A percentile compares a stretch with the other conserved stretches of the same genome.
phyloP scores from a whole-genome alignment of 2,113 vertebrate genomes.

The Columbina picui region DNA sequence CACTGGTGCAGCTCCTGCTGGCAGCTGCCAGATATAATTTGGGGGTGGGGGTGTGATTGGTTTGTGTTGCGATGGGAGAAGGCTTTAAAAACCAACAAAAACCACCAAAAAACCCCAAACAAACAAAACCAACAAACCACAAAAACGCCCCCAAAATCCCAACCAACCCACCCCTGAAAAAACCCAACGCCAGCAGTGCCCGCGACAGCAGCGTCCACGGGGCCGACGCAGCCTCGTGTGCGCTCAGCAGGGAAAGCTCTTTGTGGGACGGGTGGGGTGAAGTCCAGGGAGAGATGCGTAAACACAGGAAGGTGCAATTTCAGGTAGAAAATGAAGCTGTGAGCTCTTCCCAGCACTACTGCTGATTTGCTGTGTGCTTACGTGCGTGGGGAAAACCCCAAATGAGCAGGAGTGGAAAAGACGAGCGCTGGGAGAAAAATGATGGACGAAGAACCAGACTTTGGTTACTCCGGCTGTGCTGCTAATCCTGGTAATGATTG shows the following conservation, averaged over 20 bases:
- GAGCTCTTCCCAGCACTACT: neutral
- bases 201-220: neutral
- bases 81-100: neutral
- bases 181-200: neutral
- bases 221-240: neutral
- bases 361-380: neutral
- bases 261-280: neutral
- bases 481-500: neutral
- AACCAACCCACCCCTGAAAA: neutral
- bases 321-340: neutral
- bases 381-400: too few species aligned
- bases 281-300: neutral
- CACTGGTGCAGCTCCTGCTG: neutral
- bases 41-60: neutral
- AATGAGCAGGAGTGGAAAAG: neutral
- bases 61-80: constrained; percentile 7
- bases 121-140: too few species aligned
- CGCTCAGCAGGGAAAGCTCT: neutral
- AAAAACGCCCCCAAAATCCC: too few species aligned
- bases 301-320: neutral
- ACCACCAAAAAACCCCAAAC: neutral
- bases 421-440: neutral
- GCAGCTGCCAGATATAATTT: constrained; percentile 3
- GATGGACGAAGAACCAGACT: neutral
- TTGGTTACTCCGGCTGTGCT: neutral